Evolutionary conservation across 2,888 invertebrate genomes (phyloP).

Genomic region (Oscheius onirici): DNA sequence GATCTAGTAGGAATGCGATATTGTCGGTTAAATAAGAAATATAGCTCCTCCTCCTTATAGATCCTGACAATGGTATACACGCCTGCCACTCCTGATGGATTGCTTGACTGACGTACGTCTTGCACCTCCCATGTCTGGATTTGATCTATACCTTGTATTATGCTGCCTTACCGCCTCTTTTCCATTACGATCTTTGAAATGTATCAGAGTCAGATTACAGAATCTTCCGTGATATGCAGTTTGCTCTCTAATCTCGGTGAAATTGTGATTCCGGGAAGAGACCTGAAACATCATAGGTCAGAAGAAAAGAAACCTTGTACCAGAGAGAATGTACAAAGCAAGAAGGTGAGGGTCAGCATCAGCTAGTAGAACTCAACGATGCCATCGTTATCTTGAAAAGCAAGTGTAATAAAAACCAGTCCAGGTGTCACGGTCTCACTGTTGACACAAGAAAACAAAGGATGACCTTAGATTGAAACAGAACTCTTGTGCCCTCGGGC

Average conservation of each 20-base stretch:
- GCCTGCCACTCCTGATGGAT: slow-evolving; percentile 20
- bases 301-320: background rate
- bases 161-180: slow-evolving; percentile 4
- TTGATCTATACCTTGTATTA: background rate
- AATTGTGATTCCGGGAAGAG: background rate
- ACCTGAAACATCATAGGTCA: background rate
- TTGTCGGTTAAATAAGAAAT: slow-evolving; percentile 22
- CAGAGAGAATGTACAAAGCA: background rate
- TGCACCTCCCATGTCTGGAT: slow-evolving; percentile 24
- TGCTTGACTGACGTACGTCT: slow-evolving; percentile 4
- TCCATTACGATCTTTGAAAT: slow-evolving; percentile 22
- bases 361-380: background rate
- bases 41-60: slow-evolving; percentile 12
- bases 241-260: slow-evolving; percentile 15
- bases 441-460: slow-evolving; percentile 30
- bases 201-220: slow-evolving; percentile 25
- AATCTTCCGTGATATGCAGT: slow-evolving; percentile 25
- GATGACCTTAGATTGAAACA: slow-evolving; percentile 17
- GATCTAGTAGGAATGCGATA: slow-evolving; percentile 16
- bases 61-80: slow-evolving; percentile 25
- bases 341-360: background rate
- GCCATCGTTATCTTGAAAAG: slow-evolving; percentile 13
- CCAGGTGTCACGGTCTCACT: slow-evolving; percentile 27
- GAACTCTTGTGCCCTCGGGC: background rate
- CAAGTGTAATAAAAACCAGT: slow-evolving; percentile 32